Percentiles rank a stretch among this genome's conserved stretches.
These are phyloP conservation scores for Pimpla rufipes DNA, from an alignment of 2,888 invertebrate genomes.

Conservation along the genomic window DNA sequence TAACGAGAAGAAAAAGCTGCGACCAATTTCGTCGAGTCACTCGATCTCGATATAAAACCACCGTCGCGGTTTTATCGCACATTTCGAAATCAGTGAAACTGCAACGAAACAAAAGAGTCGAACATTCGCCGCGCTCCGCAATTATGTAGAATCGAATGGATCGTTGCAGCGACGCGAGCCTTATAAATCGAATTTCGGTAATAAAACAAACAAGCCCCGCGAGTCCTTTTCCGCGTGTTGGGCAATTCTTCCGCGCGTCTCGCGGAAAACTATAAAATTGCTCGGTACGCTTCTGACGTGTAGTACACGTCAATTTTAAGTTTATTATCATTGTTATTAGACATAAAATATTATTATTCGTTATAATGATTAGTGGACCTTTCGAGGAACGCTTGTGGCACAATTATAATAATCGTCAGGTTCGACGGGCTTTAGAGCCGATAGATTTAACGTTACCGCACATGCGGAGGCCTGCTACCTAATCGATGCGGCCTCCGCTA, in stretches of 20 bases:
- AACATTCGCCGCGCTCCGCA: not conserved
- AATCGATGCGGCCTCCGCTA: not conserved
- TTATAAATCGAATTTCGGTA: conserved; percentile 33
- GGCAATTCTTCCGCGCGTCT: conserved; percentile 16
- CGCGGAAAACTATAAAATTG: conserved; percentile 13
- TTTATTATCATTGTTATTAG: conserved; percentile 24
- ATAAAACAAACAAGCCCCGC: conserved; percentile 10
- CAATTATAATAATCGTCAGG: conserved; percentile 22
- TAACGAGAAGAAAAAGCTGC: not conserved
- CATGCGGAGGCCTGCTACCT: not conserved
- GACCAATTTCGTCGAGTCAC: not conserved
- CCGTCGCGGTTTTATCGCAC: conserved; percentile 12
- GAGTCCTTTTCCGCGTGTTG: conserved; percentile 17
- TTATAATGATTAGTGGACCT: not conserved
- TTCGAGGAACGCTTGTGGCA: not conserved
- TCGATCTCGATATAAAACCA: conserved; percentile 19
- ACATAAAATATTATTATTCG: conserved; percentile 19
- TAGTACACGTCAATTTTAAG: not conserved
- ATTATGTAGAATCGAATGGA: conserved; percentile 23
- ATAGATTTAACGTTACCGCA: not conserved
- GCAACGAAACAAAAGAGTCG: conserved; percentile 14
- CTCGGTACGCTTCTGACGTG: too few species aligned
- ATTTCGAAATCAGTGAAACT: conserved; percentile 46
- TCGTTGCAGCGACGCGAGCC: not conserved
- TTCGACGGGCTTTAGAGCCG: conserved; percentile 1